A percentile compares a stretch with the other conserved stretches of the same genome.
These are phyloP conservation scores for Glaucopsyche alexis DNA, from an alignment of 2,888 invertebrate genomes.

Conservation along the genomic window DNA sequence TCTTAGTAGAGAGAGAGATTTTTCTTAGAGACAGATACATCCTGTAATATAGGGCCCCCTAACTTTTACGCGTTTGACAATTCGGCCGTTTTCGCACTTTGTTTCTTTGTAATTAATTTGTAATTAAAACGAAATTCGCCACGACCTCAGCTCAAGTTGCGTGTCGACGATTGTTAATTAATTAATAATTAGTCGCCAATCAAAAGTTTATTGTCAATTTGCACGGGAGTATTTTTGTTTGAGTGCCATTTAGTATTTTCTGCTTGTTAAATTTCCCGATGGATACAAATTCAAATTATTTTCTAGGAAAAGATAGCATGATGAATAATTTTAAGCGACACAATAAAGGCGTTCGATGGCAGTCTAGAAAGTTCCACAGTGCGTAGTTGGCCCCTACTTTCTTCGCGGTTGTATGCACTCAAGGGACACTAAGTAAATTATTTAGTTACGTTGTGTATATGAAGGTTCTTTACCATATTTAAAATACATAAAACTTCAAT, in stretches of 20 bases:
- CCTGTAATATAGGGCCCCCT: too few relatives aligned
- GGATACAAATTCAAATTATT: neutral
- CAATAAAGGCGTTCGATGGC: neutral
- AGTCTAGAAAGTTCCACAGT: neutral
- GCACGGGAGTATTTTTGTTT: conserved; percentile 13
- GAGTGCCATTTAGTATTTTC: neutral
- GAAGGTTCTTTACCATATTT: neutral
- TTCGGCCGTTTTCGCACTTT: neutral
- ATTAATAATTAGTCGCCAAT: conserved; percentile 28
- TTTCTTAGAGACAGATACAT: too few relatives aligned
- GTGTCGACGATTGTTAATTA: conserved; percentile 16
- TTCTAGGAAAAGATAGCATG: neutral
- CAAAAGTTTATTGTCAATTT: conserved; percentile 16
- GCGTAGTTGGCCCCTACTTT: too few relatives aligned
- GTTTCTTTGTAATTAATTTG: neutral
- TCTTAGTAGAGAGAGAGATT: too few relatives aligned
- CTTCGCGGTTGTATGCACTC: neutral
- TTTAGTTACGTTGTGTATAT: neutral
- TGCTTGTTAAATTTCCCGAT: neutral
- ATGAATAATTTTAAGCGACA: neutral
- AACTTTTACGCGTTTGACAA: neutral
- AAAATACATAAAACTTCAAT: too few relatives aligned
- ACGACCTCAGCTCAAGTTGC: conserved; percentile 17
- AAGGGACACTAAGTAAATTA: neutral
- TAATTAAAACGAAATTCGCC: conserved; percentile 19